These are phyloP conservation scores for Timema podura DNA, from an alignment of 2,888 invertebrate species.

Conservation along the genomic window DNA sequence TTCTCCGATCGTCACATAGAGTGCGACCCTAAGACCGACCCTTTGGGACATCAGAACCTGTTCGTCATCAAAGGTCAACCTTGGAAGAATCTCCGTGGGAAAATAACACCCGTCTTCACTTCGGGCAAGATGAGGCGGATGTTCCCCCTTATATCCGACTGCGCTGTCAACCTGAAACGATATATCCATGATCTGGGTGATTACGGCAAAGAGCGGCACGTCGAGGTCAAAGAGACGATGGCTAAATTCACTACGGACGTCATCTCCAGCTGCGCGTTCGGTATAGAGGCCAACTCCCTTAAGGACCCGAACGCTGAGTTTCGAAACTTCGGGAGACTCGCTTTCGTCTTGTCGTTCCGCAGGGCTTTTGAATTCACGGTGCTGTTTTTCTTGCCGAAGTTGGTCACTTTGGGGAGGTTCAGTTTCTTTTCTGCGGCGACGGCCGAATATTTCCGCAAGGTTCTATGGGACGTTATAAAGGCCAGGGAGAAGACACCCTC, in stretches of 20 bases:
- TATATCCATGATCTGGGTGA: slow-evolving; percentile 17
- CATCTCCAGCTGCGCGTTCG: slow-evolving; percentile 32
- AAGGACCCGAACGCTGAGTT: slow-evolving; percentile 31
- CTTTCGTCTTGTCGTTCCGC: slow-evolving; percentile 25
- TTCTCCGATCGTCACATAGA: slow-evolving; percentile 27
- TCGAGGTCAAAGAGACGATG: slow-evolving; percentile 30
- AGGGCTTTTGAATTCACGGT: slow-evolving; percentile 26
- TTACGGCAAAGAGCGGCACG: not conserved
- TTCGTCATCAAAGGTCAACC: slow-evolving; percentile 33
- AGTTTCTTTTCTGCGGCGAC: slow-evolving; percentile 24
- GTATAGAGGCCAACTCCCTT: slow-evolving; percentile 30
- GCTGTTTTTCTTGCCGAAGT: slow-evolving; percentile 27
- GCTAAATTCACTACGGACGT: slow-evolving; percentile 32
- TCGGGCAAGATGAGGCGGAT: slow-evolving; percentile 40
- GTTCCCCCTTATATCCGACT: slow-evolving; percentile 34
- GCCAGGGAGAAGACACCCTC: slow-evolving; percentile 25
- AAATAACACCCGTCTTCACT: slow-evolving; percentile 40
- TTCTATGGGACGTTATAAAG: slow-evolving; percentile 30
- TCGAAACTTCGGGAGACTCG: slow-evolving; percentile 29
- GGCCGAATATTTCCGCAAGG: slow-evolving; percentile 25
- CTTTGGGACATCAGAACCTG: slow-evolving; percentile 27
- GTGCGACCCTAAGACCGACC: slow-evolving; percentile 25
- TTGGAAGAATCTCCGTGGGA: slow-evolving; percentile 39
- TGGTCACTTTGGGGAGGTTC: slow-evolving; percentile 17
- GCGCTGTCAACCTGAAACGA: slow-evolving; percentile 26